Evolutionary conservation across 2,113 vertebrate genomes (phyloP).

Genomic region (Oxyruncus cristatus): DNA sequence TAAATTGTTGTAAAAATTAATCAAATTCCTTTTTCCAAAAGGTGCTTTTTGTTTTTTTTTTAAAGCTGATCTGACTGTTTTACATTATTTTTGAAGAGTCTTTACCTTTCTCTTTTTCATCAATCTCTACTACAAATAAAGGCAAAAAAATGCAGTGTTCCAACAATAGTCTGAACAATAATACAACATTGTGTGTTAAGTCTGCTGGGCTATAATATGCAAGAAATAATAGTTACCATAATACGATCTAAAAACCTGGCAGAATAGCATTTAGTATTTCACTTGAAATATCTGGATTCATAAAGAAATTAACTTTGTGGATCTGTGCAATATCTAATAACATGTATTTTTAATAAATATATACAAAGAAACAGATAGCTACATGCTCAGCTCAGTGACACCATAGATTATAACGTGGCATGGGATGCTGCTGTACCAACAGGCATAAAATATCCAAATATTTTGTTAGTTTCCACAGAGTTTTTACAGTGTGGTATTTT

Average conservation of each 20-base stretch:
- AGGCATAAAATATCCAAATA: not conserved
- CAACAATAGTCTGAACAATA: not conserved
- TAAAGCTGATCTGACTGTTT: not conserved
- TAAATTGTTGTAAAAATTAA: not conserved
- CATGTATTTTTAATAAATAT: not conserved
- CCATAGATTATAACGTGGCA: not conserved
- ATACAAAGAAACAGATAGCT: not conserved
- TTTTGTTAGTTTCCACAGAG: not conserved
- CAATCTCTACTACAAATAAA: not conserved
- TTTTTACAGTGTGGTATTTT: not conserved
- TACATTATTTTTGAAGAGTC: not conserved
- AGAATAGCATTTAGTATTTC: not conserved
- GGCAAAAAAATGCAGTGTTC: not conserved
- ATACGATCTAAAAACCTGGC: not conserved
- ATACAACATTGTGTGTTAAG: not conserved
- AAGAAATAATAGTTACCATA: not conserved
- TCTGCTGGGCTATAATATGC: not conserved
- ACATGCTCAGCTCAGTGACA: not conserved
- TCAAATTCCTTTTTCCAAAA: not conserved
- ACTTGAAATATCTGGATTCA: not conserved
- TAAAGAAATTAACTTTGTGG: not conserved
- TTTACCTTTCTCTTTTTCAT: not conserved
- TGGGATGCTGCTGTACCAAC: not conserved
- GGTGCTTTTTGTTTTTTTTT: not conserved
- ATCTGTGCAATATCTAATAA: not conserved